Percentiles rank a stretch among this genome's conserved stretches.
Evolutionary conservation across 2,797 vertebrate species (phyloP).

Genomic region (Sylvilagus floridanus): DNA sequence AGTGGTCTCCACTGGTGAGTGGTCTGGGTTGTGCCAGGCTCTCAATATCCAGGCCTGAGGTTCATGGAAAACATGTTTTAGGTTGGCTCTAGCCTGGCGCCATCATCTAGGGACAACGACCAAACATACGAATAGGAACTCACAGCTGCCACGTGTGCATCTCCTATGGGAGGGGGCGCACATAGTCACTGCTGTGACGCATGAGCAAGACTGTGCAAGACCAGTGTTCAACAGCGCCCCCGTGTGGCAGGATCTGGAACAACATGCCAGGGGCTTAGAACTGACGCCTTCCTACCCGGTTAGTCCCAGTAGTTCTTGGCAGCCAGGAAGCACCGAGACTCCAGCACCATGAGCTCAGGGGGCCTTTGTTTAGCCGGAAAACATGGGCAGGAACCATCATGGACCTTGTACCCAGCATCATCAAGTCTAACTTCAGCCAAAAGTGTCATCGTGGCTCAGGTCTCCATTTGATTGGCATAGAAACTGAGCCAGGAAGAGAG

Average conservation of each 20-base stretch:
- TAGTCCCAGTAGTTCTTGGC: neutral
- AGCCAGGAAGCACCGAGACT: neutral
- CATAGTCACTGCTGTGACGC: accelerated
- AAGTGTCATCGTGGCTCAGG: neutral
- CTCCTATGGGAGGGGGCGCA: neutral
- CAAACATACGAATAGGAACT: neutral
- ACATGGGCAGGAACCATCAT: neutral
- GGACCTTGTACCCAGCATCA: neutral
- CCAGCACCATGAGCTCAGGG: neutral
- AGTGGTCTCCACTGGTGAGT: neutral
- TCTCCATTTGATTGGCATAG: neutral
- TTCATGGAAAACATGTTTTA: neutral
- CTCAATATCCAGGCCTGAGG: neutral
- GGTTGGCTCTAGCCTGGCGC: neutral
- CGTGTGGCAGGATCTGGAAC: neutral
- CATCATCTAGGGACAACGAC: neutral
- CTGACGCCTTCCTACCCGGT: neutral
- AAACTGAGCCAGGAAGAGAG: neutral
- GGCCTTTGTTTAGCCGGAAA: neutral
- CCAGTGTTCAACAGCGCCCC: neutral
- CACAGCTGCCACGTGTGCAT: neutral
- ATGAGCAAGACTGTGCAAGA: neutral
- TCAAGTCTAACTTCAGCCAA: neutral
- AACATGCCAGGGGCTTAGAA: neutral
- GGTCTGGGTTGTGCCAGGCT: neutral